These are phyloP conservation scores for Anomalospiza imberbis DNA, from an alignment of 2,797 vertebrate species.

Conservation along the genomic window DNA sequence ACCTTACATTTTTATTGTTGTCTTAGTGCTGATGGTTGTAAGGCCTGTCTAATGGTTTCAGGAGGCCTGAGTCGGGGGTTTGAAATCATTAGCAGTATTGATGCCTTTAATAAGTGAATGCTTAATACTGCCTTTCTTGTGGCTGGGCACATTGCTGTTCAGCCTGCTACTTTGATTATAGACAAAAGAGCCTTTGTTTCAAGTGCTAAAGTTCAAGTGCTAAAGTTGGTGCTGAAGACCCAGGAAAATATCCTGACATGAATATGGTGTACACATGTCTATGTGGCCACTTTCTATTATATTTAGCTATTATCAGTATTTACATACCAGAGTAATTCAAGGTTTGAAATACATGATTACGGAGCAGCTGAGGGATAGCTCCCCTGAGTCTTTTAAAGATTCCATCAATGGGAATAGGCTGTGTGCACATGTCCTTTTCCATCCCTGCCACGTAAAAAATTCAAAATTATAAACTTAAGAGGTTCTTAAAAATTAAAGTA, in stretches of 20 bases:
- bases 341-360: not conserved
- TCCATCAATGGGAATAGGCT: not conserved
- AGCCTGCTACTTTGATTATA: not conserved
- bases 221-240: not conserved
- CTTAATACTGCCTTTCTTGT: not conserved
- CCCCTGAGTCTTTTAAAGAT: not conserved
- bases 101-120: not conserved
- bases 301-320: constrained; percentile 20
- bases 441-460: not conserved
- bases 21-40: not conserved
- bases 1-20: not conserved
- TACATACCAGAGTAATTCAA: constrained; percentile 10
- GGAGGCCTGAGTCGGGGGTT: not conserved
- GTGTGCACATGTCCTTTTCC: not conserved
- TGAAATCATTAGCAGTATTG: constrained; percentile 57
- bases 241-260: not conserved
- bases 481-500: not conserved
- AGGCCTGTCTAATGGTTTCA: constrained; percentile 36
- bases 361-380: not conserved
- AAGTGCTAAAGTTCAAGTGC: not conserved
- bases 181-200: constrained; percentile 27
- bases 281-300: not conserved
- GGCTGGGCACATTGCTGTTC: not conserved
- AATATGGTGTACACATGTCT: not conserved
- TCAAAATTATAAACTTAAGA: not conserved